phyloP scores from a whole-genome alignment of 2,797 vertebrate species.

The Phyllotis vaccarum region DNA sequence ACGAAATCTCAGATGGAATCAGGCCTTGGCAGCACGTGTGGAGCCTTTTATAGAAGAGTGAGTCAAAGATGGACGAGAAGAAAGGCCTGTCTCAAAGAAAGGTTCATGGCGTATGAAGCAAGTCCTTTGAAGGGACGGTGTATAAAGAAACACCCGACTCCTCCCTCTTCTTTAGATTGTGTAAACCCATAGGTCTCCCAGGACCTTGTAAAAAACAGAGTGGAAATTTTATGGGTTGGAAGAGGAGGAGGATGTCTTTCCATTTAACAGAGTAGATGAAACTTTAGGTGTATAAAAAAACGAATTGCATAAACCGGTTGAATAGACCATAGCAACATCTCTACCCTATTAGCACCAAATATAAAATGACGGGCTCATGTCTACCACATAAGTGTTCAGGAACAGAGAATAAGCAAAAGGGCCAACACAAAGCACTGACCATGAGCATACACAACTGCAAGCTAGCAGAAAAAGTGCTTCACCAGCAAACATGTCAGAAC shows the following conservation, averaged over 20 bases:
- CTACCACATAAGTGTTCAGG: not conserved
- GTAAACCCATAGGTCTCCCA: not conserved
- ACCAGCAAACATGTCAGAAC: not conserved
- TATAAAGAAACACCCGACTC: not conserved
- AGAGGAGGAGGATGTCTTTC: not conserved
- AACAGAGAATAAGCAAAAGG: not conserved
- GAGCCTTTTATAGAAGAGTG: not conserved
- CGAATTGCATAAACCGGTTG: not conserved
- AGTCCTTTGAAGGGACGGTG: not conserved
- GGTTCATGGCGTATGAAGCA: not conserved
- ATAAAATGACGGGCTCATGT: not conserved
- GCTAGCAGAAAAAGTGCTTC: not conserved
- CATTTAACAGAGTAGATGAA: not conserved
- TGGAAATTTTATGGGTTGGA: not conserved
- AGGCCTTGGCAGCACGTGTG: not conserved
- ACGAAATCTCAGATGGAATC: not conserved
- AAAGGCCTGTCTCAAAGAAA: not conserved
- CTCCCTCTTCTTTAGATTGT: not conserved
- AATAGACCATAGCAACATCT: not conserved
- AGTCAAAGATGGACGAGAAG: not conserved
- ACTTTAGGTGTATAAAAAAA: not conserved
- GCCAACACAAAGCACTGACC: not conserved
- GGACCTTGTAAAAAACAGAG: not conserved
- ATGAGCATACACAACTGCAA: not conserved
- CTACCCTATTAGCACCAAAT: not conserved